A percentile compares a stretch with the other conserved stretches of the same genome.
phyloP scores from a whole-genome alignment of 2,113 vertebrate genomes.

The Oxygymnocypris stewartii region DNA sequence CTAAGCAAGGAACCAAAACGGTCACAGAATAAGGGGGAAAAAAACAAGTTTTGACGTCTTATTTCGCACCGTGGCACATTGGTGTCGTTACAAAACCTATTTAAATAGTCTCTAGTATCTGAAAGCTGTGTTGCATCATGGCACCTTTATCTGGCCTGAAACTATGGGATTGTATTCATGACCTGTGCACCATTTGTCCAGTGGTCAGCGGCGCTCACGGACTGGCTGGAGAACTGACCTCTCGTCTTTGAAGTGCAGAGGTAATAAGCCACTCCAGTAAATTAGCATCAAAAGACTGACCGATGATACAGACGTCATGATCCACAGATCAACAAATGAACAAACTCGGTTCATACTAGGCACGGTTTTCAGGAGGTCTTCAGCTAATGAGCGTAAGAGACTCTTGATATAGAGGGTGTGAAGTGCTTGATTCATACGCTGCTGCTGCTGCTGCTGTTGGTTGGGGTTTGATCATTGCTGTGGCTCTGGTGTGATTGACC shows the following conservation, averaged over 20 bases:
- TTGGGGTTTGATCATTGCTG: constrained; percentile 64
- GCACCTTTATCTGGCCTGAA: no score
- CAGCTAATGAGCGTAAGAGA: not conserved
- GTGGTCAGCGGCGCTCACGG: constrained; percentile 48
- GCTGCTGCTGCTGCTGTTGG: constrained; percentile 43
- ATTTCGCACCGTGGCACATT: no score
- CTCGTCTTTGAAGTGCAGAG: constrained; percentile 73
- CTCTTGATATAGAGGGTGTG: not conserved
- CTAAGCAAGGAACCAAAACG: no score
- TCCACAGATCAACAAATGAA: not conserved
- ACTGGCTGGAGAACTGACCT: constrained; percentile 63
- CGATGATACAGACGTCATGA: constrained; percentile 53
- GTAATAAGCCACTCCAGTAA: constrained; percentile 69
- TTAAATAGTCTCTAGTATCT: no score
- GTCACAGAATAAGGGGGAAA: no score
- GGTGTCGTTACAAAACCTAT: no score
- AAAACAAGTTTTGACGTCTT: no score
- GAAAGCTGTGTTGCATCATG: no score
- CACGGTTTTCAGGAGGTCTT: not conserved
- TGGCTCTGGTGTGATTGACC: constrained; percentile 63
- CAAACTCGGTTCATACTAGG: not conserved
- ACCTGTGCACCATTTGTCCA: constrained; percentile 74
- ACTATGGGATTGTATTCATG: constrained; percentile 69
- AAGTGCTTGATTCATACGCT: constrained; percentile 25
- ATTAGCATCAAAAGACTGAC: constrained; percentile 67